phyloP scores from a whole-genome alignment of 2,888 invertebrate genomes.

The Heliconius ismenius region DNA sequence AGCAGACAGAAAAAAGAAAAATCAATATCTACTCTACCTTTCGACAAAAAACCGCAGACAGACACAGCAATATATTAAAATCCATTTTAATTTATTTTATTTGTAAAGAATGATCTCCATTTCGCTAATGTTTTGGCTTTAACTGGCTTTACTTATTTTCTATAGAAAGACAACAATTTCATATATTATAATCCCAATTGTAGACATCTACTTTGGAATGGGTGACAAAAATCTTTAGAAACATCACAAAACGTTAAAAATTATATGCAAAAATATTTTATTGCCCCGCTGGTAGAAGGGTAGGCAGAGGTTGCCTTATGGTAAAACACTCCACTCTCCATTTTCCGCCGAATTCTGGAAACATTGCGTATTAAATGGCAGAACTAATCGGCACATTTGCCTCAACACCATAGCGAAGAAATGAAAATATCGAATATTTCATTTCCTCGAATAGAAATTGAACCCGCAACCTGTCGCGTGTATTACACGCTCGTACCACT shows the following conservation, averaged over 20 bases:
- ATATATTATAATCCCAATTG: background rate
- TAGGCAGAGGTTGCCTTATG: no score
- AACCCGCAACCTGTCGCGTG: no score
- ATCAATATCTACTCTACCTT: background rate
- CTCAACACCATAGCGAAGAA: no score
- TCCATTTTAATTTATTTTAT: conserved; percentile 7
- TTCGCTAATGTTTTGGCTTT: background rate
- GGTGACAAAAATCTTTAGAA: background rate
- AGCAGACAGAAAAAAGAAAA: conserved; percentile 19
- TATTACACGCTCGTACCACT: no score
- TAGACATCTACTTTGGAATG: background rate
- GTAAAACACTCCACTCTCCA: no score
- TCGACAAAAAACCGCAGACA: conserved; percentile 21
- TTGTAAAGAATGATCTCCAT: background rate
- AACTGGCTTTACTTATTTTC: background rate
- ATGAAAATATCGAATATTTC: no score
- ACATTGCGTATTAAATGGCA: no score
- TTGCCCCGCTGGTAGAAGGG: no score
- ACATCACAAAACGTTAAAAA: background rate
- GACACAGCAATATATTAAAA: conserved; percentile 8
- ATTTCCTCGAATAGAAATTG: no score
- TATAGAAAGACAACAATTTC: background rate
- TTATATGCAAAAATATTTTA: background rate
- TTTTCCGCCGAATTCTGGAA: no score
- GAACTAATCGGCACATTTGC: no score